phyloP scores from a whole-genome alignment of 2,888 invertebrate species.

The Plebejus argus region DNA sequence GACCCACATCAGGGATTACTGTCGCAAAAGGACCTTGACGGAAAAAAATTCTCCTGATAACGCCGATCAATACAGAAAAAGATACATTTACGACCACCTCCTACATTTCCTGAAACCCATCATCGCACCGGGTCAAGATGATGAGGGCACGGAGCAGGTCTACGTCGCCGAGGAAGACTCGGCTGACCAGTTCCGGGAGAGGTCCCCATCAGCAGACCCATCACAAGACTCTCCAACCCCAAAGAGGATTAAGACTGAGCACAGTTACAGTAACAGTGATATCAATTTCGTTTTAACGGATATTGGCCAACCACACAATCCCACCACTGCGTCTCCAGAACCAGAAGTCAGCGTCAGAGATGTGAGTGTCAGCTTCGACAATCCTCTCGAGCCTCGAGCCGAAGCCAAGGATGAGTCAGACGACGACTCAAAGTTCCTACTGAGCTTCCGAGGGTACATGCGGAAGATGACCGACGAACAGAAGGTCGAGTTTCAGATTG shows the following conservation, averaged over 20 bases:
- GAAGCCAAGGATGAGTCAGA: background rate
- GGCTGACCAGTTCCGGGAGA: background rate
- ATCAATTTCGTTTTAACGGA: no score
- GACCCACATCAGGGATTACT: background rate
- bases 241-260: background rate
- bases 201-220: background rate
- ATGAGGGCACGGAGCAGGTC: background rate
- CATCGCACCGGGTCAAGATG: background rate
- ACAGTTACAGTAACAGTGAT: background rate
- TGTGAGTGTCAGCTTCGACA: background rate
- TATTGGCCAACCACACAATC: no score
- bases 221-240: background rate
- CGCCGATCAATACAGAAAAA: background rate
- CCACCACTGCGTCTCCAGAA: no score
- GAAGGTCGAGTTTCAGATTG: conserved; percentile 1
- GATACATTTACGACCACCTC: background rate
- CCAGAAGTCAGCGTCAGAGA: background rate
- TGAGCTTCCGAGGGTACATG: background rate
- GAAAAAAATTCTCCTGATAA: background rate
- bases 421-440: background rate
- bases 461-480: background rate
- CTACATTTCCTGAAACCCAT: background rate
- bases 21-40: background rate
- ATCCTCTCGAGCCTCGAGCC: background rate
- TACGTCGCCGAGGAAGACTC: background rate